Evolutionary conservation across 2,113 vertebrate species (phyloP), one percentile per base, ranked within the genome.

Genomic region (Polypterus senegalus): DNA sequence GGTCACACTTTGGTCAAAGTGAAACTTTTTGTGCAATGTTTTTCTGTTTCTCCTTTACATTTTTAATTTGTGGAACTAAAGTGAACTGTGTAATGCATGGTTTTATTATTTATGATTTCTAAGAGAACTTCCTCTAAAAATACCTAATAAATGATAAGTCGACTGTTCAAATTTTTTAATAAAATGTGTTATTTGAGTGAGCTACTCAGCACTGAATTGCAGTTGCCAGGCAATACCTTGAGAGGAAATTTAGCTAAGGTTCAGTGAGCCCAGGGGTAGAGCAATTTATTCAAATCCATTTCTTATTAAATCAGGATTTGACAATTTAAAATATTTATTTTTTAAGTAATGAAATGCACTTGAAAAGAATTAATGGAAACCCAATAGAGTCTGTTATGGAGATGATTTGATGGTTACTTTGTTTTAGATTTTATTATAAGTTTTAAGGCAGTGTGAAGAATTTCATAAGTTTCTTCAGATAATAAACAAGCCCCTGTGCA

Each of bases 271-370:
- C 54, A 66, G 63, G 69, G 76, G 70, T 60, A n/a, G 66, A 73
- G 63, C 74, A 76, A 80, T 82, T 80, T 81, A 84, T 81, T 84
- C 69, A 82, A 77, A 83, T 77, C 68, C 62, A 61, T 56, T 64
- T 65, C 66, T 69, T 79, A 73, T 71, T 77, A 78, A 77, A 76
- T 81, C 63, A 75, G 74, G 63, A 76, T 79, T 80, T 76, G 65
- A 69, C 56, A 72, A 62, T 71, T 61, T 46, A 61, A 48, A 10
- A 70, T 76, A 63, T 67, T 73, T 66, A 66, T 71, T 51, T 46
- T 57, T 44, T 62, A 63, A 61, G 63, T 79, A 73, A 77, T 76
- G 70, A 78, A 81, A 79, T 54, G 47, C 67, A 72, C 76, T 73
- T 77, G 65, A 76, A 75, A 77, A 73, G 64, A 81, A 79, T 76